Evolutionary conservation across 2,888 invertebrate species (phyloP).

Genomic region (Eueremaeus valkanovi): DNA sequence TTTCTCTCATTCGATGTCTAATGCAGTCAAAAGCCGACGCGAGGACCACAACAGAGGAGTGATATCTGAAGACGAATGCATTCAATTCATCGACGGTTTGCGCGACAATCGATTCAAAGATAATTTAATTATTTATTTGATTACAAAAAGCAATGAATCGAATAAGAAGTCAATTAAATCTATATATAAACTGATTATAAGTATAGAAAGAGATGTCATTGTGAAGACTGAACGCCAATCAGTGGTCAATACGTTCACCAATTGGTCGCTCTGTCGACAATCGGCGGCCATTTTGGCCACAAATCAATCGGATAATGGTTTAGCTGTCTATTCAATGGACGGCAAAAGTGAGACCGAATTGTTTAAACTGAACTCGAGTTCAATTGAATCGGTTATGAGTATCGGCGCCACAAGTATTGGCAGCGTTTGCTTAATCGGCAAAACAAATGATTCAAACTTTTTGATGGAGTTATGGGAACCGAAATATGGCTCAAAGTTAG

Average conservation of each 20-base stretch:
- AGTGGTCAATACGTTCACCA: background rate
- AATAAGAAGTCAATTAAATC: background rate
- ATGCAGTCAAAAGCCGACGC: background rate
- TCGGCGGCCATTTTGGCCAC: background rate
- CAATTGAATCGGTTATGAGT: conserved; percentile 2
- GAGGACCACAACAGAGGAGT: background rate
- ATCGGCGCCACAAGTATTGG: background rate
- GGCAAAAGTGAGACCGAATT: conserved; percentile 11
- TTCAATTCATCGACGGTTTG: conserved; percentile 16
- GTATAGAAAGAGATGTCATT: background rate
- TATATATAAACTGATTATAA: background rate
- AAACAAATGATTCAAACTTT: background rate
- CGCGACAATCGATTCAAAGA: background rate
- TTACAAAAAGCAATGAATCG: background rate
- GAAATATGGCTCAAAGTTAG: conserved; percentile 10
- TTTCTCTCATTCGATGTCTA: background rate
- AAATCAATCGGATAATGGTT: background rate
- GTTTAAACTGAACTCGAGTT: background rate
- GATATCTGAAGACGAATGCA: background rate
- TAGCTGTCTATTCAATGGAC: background rate
- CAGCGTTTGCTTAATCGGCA: conserved; percentile 10
- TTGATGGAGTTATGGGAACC: conserved; percentile 17
- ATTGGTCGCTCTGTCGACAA: conserved; percentile 18
- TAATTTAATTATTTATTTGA: background rate
- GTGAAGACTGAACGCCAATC: conserved; percentile 13